Evolutionary conservation across 1,140 invertebrate genomes (phyloP), one percentile per base, ranked within the genome.

Genomic region (Plutomurus gul): DNA sequence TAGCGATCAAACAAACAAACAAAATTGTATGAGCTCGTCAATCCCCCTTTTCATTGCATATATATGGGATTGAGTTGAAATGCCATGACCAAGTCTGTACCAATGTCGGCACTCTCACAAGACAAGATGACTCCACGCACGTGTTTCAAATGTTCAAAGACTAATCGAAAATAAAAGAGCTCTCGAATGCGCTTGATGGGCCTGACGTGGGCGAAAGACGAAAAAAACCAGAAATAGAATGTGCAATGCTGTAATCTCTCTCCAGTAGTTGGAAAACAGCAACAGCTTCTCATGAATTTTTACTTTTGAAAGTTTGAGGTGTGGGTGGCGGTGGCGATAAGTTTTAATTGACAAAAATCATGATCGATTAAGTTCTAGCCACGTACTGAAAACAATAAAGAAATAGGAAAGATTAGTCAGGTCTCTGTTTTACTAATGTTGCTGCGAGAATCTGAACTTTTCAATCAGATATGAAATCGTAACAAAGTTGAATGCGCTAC

Each of bases 61-160:
- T 51, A 10, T 10, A 6, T 25, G 3, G 47, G 18, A 51, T 51
- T 51, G 47, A 18, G 20, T 51, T 51, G 25, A n/a, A n/a, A n/a
- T n/a, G n/a, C n/a, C n/a, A n/a, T n/a, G n/a, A n/a, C n/a, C n/a
- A n/a, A n/a, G n/a, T n/a, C n/a, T n/a, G n/a, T n/a, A n/a, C n/a
- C n/a, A n/a, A n/a, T n/a, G n/a, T n/a, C n/a, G n/a, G n/a, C n/a
- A n/a, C n/a, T n/a, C n/a, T n/a, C n/a, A n/a, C 47, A 51, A 51
- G 47, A 22, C 20, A 7, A 65, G 36, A 65, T 5, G 56, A 65
- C 30, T 65, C 56, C 39, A 25, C 27, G 25, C 56, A 65, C 56
- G 56, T 65, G 56, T 65, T 65, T 65, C 56, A 65, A 65, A n/a
- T n/a, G 56, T 65, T 65, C 56, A 65, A 49, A 65, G 30, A 65